Conservation (phyloP, 2,888 invertebrate genomes). For the Anoncus sp. region DNA sequence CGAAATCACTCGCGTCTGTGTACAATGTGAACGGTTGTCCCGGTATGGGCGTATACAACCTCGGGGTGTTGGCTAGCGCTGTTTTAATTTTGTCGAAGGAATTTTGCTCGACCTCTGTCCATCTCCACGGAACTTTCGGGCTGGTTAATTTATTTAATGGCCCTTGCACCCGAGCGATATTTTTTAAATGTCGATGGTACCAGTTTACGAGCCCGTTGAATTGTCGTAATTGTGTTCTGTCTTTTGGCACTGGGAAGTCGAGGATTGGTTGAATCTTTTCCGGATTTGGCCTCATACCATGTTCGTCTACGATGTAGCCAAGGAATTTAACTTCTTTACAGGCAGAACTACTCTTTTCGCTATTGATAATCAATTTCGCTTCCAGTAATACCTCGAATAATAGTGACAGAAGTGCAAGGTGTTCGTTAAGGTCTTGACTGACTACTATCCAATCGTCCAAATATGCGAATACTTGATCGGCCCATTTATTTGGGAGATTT, state of each 20-base stretch:
- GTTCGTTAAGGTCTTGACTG: conserved; percentile 10
- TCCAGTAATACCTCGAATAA: conserved; percentile 10
- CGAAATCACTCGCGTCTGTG: conserved; percentile 57
- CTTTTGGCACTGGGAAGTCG: too few relatives aligned
- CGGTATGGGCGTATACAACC: conserved; percentile 20
- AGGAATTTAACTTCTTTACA: conserved; percentile 38
- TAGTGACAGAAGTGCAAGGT: neutral
- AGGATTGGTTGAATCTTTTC: too few relatives aligned
- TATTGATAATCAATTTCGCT: too few relatives aligned
- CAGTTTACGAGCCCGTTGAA: too few relatives aligned
- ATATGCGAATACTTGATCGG: too few relatives aligned
- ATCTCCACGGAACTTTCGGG: conserved; percentile 34
- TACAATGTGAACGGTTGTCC: too few relatives aligned
- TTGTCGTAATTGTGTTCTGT: too few relatives aligned
- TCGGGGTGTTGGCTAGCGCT: conserved; percentile 34
- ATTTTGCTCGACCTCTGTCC: too few relatives aligned
- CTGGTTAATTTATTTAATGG: conserved; percentile 50
- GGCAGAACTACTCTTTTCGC: conserved; percentile 48
- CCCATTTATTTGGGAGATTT: conserved; percentile 5
- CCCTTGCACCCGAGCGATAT: conserved; percentile 37
- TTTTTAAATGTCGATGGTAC: conserved; percentile 52
- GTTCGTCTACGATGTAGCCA: conserved; percentile 1
- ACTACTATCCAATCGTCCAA: conserved; percentile 4
- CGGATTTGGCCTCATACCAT: too few relatives aligned
- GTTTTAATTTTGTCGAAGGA: too few relatives aligned